Percentiles rank a stretch among this genome's conserved stretches.
Conservation (phyloP, 2,797 vertebrate genomes). For the Protosalanx chinensis region DNA sequence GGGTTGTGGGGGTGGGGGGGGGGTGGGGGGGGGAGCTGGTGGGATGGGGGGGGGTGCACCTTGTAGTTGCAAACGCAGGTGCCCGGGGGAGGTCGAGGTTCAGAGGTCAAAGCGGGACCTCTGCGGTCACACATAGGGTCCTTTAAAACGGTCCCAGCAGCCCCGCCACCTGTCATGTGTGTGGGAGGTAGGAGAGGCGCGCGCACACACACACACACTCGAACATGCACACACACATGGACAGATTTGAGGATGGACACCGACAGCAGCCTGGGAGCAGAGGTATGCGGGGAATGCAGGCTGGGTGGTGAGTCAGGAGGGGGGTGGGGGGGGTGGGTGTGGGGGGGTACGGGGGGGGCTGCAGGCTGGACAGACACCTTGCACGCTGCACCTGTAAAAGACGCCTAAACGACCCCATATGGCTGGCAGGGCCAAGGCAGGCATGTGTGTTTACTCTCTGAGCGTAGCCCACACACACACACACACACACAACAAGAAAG, state of each 20-base stretch:
- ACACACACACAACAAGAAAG: conserved; percentile 36
- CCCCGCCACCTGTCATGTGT: conserved; percentile 75
- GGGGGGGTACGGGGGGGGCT: background rate
- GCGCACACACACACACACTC: background rate
- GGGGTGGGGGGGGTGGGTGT: conserved; percentile 38
- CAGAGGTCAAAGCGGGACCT: conserved; percentile 58
- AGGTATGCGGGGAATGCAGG: conserved; percentile 67
- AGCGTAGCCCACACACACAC: conserved; percentile 25
- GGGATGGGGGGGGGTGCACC: background rate
- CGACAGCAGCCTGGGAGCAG: conserved; percentile 37
- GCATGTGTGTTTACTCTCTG: conserved; percentile 54
- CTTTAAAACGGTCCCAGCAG: conserved; percentile 69
- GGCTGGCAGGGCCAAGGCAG: conserved; percentile 35
- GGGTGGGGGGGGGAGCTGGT: no score
- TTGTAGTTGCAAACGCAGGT: conserved; percentile 63
- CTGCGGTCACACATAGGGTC: conserved; percentile 41
- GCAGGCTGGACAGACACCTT: conserved; percentile 63
- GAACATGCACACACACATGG: background rate
- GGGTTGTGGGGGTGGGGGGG: no score
- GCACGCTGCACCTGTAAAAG: conserved; percentile 71
- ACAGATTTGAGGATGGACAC: conserved; percentile 40
- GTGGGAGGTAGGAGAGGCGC: conserved; percentile 69
- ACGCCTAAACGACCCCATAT: conserved; percentile 49
- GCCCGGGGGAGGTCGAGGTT: conserved; percentile 42
- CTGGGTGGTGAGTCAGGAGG: conserved; percentile 44